Base-by-base conservation (phyloP, 1,140 invertebrate genomes). In the Oncopodura yosiiana region DNA sequence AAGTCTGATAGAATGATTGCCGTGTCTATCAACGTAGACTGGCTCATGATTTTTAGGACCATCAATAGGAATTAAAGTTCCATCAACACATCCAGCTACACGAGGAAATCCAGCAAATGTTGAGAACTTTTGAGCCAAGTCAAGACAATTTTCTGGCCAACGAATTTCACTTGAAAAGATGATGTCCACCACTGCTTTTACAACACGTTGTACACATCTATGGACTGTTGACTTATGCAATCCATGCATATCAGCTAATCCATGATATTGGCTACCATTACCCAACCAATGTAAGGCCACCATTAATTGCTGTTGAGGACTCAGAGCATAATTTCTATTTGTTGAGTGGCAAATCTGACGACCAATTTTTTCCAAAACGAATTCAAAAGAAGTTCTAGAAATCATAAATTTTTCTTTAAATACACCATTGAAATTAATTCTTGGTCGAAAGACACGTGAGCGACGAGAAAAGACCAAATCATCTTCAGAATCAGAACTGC, bases 171-270 rank as follows among this genome's bases (percentile, higher is more conserved):
- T 24, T 23, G 37, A 2, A 46, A 62, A 56, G 29, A 57, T 18
- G 23, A 41, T 11, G 50, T n/a, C n/a, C n/a, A n/a, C n/a, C n/a
- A n/a, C n/a, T n/a, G n/a, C 44, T 14, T 26, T 29, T 12, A 27
- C 32, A 1, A 62, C 43, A 18, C 27, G 29, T 24, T 45, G 27
- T n/a, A 62, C 36, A 36, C 36, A 34, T 48, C 56, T 16, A 26
- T 44, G 57, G 16, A 63, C 60, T 23, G 50, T 65, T 14, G 58
- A 49, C 51, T 62, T 60, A 12, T 12, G 27, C 8, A 66, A 36
- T 11, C 55, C 53, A 56, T 63, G 62, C 53, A 62, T 60, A 42
- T 60, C 62, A 23, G 30, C 60, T n/a, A 63, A 42, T n/a, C 19
- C 12, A 36, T 61, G 61, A 24, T 58, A 58, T 34, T 65, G 58